Percentiles rank a stretch among this genome's conserved stretches.
These are phyloP conservation scores for Trigoniulus corallinus DNA, from an alignment of 1,140 invertebrate species.

Conservation along the genomic window DNA sequence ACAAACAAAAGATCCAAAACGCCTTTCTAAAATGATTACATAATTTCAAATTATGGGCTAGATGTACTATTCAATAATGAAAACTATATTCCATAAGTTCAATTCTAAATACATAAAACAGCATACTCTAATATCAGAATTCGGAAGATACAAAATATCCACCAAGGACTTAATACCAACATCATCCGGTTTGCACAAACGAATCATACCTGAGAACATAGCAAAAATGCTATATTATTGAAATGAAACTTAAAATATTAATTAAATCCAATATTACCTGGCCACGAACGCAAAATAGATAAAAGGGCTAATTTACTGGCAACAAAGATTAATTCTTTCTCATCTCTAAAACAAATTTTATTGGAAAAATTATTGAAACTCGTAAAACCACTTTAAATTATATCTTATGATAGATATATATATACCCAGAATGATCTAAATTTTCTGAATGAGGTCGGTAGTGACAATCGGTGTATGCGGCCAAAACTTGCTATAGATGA, in stretches of 20 bases:
- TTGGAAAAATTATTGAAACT: neutral
- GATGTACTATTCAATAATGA: neutral
- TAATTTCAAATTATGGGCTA: conserved; percentile 16
- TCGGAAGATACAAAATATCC: conserved; percentile 68
- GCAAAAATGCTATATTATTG: neutral
- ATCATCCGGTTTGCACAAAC: conserved; percentile 26
- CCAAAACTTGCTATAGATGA: conserved; percentile 56
- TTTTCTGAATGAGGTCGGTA: conserved; percentile 36
- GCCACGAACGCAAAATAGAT: conserved; percentile 73
- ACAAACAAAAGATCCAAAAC: conserved; percentile 82
- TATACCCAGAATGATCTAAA: neutral
- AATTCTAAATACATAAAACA: neutral
- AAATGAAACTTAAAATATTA: conserved; percentile 3
- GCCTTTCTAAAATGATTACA: conserved; percentile 56
- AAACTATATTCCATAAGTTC: neutral
- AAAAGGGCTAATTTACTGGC: conserved; percentile 67
- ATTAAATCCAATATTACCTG: conserved; percentile 70
- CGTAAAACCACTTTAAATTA: neutral
- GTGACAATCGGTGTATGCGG: conserved; percentile 83
- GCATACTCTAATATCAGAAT: conserved; percentile 69
- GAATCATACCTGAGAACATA: conserved; percentile 23
- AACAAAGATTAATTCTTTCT: conserved; percentile 58
- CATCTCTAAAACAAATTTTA: conserved; percentile 39
- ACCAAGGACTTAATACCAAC: conserved; percentile 55
- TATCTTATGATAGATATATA: no score